Evolutionary conservation across 2,113 vertebrate species (phyloP).

Genomic region (Pan troglodytes): NHGRI_mPanTro3-v2.1_pri NC_072414.2:65458501-65459000

Average conservation of each 20-base stretch:
- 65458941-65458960: background rate
- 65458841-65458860: background rate
- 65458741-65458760: background rate
- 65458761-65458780: background rate
- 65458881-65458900: background rate
- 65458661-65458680: background rate
- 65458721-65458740: background rate
- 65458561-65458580: background rate
- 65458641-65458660: background rate
- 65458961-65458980: background rate
- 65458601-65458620: background rate
- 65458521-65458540: background rate
- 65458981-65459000: background rate
- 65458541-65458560: background rate
- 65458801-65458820: background rate
- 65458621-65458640: background rate
- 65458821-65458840: background rate
- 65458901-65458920: background rate
- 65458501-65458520: slow-evolving; percentile 4
- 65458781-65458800: background rate
- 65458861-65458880: background rate
- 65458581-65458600: background rate
- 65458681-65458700: slow-evolving; percentile 19
- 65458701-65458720: slow-evolving; percentile 10
- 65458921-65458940: background rate